Percentiles rank a stretch among this genome's conserved stretches.
Conservation (phyloP, 2,113 vertebrate species). For the Aix galericulata region DNA sequence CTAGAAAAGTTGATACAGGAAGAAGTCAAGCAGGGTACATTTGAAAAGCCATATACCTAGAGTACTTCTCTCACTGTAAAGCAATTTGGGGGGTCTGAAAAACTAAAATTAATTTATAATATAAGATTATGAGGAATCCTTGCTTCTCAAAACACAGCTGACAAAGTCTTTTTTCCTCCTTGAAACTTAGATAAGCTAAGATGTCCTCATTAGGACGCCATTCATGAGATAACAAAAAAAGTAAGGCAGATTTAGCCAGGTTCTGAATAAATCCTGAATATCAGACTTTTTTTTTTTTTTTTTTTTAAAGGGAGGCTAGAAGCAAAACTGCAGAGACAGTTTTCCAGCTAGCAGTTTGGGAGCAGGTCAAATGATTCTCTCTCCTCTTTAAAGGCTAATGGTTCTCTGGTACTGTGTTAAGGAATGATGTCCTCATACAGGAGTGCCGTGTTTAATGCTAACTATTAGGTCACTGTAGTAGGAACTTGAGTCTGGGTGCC, state of each 20-base stretch:
- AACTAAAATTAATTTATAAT: background rate
- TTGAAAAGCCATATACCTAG: background rate
- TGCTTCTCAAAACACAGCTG: background rate
- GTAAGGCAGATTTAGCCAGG: background rate
- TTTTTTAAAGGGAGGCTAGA: background rate
- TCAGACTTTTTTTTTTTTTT: background rate
- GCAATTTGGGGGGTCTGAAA: background rate
- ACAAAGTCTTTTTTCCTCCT: background rate
- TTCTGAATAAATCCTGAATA: background rate
- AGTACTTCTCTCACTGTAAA: background rate
- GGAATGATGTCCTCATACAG: background rate
- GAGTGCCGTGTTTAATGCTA: background rate
- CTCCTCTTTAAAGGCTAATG: too few species aligned
- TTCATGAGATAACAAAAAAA: background rate
- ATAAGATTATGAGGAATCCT: background rate
- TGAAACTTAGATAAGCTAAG: background rate
- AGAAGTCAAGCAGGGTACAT: background rate
- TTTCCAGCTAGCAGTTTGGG: background rate
- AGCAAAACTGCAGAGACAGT: fast-evolving
- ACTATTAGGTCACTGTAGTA: background rate
- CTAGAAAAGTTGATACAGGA: background rate
- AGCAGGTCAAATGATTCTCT: background rate
- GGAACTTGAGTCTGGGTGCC: background rate
- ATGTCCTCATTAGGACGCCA: background rate
- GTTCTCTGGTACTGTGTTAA: too few species aligned